Evolutionary conservation across 1,140 invertebrate genomes (phyloP), one percentile per base, ranked within the genome.

Genomic region (Drosophila bocki): DNA sequence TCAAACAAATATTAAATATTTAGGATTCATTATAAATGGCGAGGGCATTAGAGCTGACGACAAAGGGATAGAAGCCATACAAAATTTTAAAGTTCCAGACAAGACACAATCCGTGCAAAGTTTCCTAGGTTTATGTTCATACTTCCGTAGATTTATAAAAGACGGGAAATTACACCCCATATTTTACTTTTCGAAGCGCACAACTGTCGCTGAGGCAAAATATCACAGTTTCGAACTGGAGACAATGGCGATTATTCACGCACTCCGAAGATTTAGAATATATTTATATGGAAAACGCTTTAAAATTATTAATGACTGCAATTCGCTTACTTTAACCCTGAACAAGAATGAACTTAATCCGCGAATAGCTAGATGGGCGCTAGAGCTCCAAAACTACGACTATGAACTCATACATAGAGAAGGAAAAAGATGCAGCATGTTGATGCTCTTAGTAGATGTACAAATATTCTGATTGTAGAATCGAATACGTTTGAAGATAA

Each of bases 31-130:
- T 35, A 67, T 58, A 48, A 33, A 35, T 3, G 8, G n/a, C 4
- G 19, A 67, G 13, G 54, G 54, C 9, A 58, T 58, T 7, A 45
- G 5, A 13, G 35, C 44, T 3, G 42, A 67, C 6, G 35, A 29
- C 2, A 57, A 41, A 26, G 54, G 19, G 13, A 29, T 50, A 15
- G 47, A 26, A 26, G 53, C 13, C 4, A 57, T 41, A 3, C 2
- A 57, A n/a, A 8, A 57, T 26, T 41, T 57, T 41, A 13, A 19
- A 6, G 5, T 39, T 6, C 35, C 35, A 39, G n/a, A 17, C 3
- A 44, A 44, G 3, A 19, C 42, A 19, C 42, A 44, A 19, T 19
- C 17, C 9, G 17, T 26, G 9, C 35, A 39, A 39, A 53, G 32
- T 17, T 53, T 53, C 11, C 29, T 35, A 5, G 32, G 50, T 8